These are phyloP conservation scores for Trogon melanurus DNA, from an alignment of 2,113 vertebrate genomes.

Conservation along the genomic window DNA sequence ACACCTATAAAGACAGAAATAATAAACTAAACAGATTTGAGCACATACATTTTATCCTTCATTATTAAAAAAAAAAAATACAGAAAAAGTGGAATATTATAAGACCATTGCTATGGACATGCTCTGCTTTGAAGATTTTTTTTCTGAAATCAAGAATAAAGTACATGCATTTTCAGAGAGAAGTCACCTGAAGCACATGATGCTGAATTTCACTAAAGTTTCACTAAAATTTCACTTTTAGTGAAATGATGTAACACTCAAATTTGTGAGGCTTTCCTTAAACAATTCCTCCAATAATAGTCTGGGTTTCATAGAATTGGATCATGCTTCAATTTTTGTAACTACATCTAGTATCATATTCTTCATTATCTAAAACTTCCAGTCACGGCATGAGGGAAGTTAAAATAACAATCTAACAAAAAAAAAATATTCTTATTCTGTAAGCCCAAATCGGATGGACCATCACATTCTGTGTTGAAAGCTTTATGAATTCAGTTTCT, in stretches of 20 bases:
- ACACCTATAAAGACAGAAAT: not conserved
- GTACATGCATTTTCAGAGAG: not conserved
- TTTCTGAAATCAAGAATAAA: not conserved
- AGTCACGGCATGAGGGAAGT: not conserved
- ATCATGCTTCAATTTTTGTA: not conserved
- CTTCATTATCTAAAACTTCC: not conserved
- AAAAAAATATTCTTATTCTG: not conserved
- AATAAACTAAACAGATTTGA: not conserved
- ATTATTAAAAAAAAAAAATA: not conserved
- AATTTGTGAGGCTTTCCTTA: not conserved
- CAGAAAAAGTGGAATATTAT: not conserved
- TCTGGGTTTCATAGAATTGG: not conserved
- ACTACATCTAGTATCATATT: not conserved
- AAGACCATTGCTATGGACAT: not conserved
- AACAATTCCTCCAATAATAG: not conserved
- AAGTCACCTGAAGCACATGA: not conserved
- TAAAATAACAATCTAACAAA: not conserved
- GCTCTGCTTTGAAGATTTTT: not conserved
- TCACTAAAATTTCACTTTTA: not conserved
- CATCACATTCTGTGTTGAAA: not conserved
- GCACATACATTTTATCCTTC: not conserved
- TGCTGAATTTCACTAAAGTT: not conserved
- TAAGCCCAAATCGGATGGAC: not conserved
- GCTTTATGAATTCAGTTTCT: not conserved
- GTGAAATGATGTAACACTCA: not conserved